Percentiles rank a stretch among this genome's conserved stretches.
These are phyloP conservation scores for Phylloscopus collybita DNA, from an alignment of 2,797 vertebrate species.

Conservation along the genomic window DNA sequence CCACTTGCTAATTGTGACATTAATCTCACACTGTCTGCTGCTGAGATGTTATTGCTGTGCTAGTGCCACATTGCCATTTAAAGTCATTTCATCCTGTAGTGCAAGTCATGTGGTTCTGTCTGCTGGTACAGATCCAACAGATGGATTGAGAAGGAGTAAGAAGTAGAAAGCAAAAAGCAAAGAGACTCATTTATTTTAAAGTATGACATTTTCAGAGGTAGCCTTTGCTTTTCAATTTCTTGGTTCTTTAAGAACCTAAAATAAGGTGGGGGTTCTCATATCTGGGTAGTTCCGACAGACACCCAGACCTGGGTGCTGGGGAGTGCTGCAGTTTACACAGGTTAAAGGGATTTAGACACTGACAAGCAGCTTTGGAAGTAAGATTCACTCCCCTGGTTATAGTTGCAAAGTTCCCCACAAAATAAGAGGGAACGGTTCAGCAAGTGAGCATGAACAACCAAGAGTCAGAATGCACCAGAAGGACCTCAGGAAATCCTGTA, in stretches of 20 bases:
- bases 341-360: neutral
- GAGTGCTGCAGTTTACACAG: neutral
- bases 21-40: slow-evolving; percentile 54
- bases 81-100: slow-evolving; percentile 57
- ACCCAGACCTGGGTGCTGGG: neutral
- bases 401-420: neutral
- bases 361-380: neutral
- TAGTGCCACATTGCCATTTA: slow-evolving; percentile 47
- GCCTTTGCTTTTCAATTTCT: neutral
- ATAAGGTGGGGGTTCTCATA: neutral
- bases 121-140: slow-evolving; percentile 38
- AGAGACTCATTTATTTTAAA: neutral
- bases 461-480: neutral
- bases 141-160: slow-evolving; percentile 12
- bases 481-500: neutral
- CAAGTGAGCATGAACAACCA: neutral
- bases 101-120: slow-evolving; percentile 9
- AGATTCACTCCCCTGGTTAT: neutral
- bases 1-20: slow-evolving; percentile 58
- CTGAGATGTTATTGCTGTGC: slow-evolving; percentile 20
- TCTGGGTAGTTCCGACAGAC: neutral
- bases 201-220: neutral
- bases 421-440: neutral
- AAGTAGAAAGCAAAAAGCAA: slow-evolving; percentile 11
- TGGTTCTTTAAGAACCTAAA: neutral